Evolutionary conservation across 2,797 vertebrate species (phyloP).

Genomic region (Sebastes diploproa): DNA sequence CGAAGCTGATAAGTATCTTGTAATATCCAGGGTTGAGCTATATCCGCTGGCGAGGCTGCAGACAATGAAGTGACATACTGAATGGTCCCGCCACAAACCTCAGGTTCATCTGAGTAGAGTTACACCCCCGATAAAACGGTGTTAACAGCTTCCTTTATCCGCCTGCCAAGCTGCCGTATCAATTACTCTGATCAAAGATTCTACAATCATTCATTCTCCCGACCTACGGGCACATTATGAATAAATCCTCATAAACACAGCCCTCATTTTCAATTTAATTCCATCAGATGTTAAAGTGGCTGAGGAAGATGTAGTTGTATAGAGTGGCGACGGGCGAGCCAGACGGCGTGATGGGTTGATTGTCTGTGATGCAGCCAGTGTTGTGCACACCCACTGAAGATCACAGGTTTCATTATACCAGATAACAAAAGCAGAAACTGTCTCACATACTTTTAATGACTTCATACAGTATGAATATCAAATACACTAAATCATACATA

Average conservation of each 20-base stretch:
- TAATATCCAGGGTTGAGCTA: constrained; percentile 79
- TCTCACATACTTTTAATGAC: not conserved
- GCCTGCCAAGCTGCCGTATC: constrained; percentile 81
- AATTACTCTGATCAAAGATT: constrained; percentile 85
- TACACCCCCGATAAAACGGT: constrained; percentile 80
- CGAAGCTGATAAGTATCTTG: constrained; percentile 80
- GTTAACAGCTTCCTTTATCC: constrained; percentile 89
- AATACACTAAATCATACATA: not conserved
- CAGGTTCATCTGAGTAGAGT: constrained; percentile 79
- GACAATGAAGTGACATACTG: constrained; percentile 79
- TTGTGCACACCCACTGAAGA: not conserved
- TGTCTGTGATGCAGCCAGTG: not conserved
- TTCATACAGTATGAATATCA: not conserved
- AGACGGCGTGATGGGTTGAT: not conserved
- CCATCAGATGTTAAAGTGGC: not conserved
- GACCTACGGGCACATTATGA: constrained; percentile 42
- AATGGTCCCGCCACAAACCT: constrained; percentile 79
- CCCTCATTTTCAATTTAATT: constrained; percentile 21
- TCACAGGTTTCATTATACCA: not conserved
- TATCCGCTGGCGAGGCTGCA: constrained; percentile 74
- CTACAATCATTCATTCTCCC: constrained; percentile 68
- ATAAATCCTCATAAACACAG: constrained; percentile 49
- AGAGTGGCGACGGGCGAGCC: not conserved
- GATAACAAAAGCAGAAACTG: not conserved
- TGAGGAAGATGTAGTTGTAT: not conserved